These are phyloP conservation scores for Aleiodes testaceus DNA, from an alignment of 2,888 invertebrate genomes.

Conservation along the genomic window DNA sequence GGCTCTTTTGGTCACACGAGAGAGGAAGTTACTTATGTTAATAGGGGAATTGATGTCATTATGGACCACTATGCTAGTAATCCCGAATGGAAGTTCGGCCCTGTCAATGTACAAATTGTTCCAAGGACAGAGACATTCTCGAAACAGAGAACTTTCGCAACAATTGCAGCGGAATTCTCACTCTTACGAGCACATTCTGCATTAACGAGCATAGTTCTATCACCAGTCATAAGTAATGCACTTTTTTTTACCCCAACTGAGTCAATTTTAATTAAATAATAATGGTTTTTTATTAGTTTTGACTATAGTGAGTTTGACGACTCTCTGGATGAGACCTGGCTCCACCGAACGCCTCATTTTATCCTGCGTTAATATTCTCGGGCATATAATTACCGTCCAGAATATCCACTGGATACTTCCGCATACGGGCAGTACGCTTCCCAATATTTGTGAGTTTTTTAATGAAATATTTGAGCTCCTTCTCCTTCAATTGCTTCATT, in stretches of 20 bases:
- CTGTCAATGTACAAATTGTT: constrained; percentile 70
- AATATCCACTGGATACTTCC: constrained; percentile 77
- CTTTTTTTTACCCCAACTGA: background rate
- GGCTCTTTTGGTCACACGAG: constrained; percentile 80
- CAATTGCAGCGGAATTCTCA: constrained; percentile 75
- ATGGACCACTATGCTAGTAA: constrained; percentile 53
- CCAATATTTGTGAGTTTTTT: constrained; percentile 57
- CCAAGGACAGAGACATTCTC: constrained; percentile 74
- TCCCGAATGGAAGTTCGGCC: constrained; percentile 76
- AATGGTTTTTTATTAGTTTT: constrained; percentile 69
- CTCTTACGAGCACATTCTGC: constrained; percentile 76
- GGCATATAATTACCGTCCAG: constrained; percentile 76
- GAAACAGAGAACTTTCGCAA: constrained; percentile 76
- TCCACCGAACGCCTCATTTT: constrained; percentile 76
- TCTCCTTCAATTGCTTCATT: background rate
- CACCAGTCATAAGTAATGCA: constrained; percentile 72
- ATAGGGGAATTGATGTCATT: constrained; percentile 37
- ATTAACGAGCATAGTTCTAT: constrained; percentile 75
- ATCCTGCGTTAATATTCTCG: constrained; percentile 76
- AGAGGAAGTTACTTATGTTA: constrained; percentile 76
- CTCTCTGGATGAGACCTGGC: constrained; percentile 76
- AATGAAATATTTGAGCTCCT: background rate
- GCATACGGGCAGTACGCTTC: constrained; percentile 71
- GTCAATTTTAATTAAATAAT: constrained; percentile 2
- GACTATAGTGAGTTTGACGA: constrained; percentile 76